A percentile compares a stretch with the other conserved stretches of the same genome.
These are phyloP conservation scores for Drosophila acutilabella DNA, from an alignment of 2,888 invertebrate species.

Conservation along the genomic window DNA sequence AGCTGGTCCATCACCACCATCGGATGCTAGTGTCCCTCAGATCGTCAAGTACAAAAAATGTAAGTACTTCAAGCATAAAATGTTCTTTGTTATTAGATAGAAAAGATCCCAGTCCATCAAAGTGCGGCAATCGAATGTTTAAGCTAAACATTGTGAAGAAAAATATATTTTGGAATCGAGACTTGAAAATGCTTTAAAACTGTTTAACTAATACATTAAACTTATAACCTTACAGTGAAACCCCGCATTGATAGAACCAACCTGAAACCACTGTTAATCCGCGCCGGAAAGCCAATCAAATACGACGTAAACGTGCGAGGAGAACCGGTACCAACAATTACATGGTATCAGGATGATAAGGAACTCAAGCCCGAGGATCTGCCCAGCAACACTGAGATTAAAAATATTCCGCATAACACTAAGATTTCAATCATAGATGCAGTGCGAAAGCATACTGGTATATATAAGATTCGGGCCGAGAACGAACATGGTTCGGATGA, in stretches of 20 bases:
- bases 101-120: background rate
- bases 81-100: too few relatives aligned
- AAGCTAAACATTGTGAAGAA: too few relatives aligned
- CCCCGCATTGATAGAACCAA: constrained; percentile 98
- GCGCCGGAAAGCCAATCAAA: constrained; percentile 96
- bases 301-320: constrained; percentile 97
- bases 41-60: constrained; percentile 94
- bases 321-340: constrained; percentile 97
- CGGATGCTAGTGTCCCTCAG: constrained; percentile 95
- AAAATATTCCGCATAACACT: constrained; percentile 95
- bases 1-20: constrained; percentile 95
- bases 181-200: too few relatives aligned
- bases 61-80: constrained; percentile 86
- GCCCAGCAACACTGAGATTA: constrained; percentile 89
- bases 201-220: background rate
- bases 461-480: constrained; percentile 95
- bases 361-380: constrained; percentile 89
- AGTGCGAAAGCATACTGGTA: constrained; percentile 93
- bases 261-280: constrained; percentile 94
- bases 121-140: background rate
- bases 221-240: constrained; percentile 89
- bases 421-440: constrained; percentile 93
- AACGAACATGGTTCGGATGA: constrained; percentile 97
- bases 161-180: too few relatives aligned
- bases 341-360: constrained; percentile 94